phyloP scores from a whole-genome alignment of 2,888 invertebrate genomes.

The Branchipolynoe longqiensis region DNA sequence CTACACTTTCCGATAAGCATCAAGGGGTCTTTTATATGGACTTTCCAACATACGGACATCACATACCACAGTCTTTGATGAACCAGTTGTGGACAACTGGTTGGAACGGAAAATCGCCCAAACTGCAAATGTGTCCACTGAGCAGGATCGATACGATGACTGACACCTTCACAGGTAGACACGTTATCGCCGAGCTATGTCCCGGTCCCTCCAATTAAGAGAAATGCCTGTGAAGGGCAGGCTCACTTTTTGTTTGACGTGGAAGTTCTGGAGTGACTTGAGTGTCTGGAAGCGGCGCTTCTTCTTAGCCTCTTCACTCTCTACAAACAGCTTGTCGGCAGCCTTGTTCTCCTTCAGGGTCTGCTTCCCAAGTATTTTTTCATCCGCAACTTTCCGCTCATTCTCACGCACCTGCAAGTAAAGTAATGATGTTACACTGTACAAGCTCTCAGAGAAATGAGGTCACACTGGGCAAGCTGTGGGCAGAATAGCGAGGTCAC shows the following conservation, averaged over 20 bases:
- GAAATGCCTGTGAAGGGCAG: not conserved
- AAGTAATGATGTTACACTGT: not conserved
- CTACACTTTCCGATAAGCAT: no score
- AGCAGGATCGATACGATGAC: no score
- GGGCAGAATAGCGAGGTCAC: not conserved
- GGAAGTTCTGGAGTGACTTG: conserved; percentile 73
- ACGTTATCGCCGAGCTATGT: no score
- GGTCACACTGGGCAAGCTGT: not conserved
- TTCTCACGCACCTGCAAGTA: conserved; percentile 65
- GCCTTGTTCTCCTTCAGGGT: conserved; percentile 76
- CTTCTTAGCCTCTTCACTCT: conserved; percentile 79
- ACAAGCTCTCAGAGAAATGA: not conserved
- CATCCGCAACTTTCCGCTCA: conserved; percentile 75
- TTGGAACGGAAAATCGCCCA: no score
- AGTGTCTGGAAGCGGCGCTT: conserved; percentile 71
- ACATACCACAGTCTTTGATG: no score
- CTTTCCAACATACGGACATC: no score
- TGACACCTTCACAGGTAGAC: no score
- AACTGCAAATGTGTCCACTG: no score
- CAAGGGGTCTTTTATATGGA: no score
- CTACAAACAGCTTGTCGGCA: conserved; percentile 79
- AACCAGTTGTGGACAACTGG: no score
- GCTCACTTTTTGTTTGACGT: conserved; percentile 76
- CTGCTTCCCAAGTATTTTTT: conserved; percentile 76
- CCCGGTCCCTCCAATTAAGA: no score